Conservation (phyloP, 2,113 vertebrate genomes). For the Cervus canadensis region DNA sequence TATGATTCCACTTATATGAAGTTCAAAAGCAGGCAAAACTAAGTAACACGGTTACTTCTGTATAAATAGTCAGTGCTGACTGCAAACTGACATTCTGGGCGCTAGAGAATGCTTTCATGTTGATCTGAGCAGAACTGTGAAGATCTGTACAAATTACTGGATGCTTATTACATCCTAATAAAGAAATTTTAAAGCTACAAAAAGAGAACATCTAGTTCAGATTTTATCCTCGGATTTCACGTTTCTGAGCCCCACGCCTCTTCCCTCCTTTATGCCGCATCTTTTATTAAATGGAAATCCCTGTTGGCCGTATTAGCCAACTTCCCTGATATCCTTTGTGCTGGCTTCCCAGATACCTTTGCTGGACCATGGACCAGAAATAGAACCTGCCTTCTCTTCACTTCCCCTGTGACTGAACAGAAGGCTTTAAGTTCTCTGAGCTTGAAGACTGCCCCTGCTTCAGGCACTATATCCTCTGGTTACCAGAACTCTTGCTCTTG, state of each 20-base stretch:
- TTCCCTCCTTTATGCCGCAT: not conserved
- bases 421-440: not conserved
- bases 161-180: not conserved
- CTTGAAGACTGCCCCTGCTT: not conserved
- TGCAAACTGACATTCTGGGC: not conserved
- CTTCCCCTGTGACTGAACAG: not conserved
- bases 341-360: slow-evolving; percentile 26
- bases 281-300: not conserved
- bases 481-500: not conserved
- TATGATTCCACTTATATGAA: not conserved
- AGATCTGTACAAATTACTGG: not conserved
- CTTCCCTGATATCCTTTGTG: not conserved
- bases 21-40: not conserved
- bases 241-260: not conserved
- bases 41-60: not conserved
- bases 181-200: not conserved
- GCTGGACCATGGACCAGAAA: slow-evolving; percentile 44
- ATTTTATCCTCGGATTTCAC: not conserved
- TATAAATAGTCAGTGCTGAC: not conserved
- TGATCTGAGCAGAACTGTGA: not conserved
- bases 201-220: not conserved
- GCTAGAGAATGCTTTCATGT: not conserved
- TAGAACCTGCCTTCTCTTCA: slow-evolving; percentile 53
- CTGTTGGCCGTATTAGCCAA: not conserved
- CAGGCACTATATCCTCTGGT: not conserved